These are phyloP conservation scores for Mallotus villosus DNA, from an alignment of 2,797 vertebrate genomes.

Conservation along the genomic window DNA sequence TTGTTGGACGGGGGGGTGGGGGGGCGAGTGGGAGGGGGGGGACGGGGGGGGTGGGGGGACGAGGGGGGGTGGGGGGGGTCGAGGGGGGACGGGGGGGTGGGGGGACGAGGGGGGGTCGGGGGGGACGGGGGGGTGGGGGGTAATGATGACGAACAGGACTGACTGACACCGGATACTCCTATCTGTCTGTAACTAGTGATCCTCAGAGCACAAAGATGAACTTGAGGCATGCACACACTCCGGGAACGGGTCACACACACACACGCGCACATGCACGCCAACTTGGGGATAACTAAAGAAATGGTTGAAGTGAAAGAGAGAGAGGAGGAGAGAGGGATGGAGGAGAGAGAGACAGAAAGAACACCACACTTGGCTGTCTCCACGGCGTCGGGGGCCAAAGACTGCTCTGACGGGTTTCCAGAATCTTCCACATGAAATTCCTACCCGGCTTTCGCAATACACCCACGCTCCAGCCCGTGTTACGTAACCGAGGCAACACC, in stretches of 20 bases:
- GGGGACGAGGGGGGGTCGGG: neutral
- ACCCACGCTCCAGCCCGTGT: constrained; percentile 2
- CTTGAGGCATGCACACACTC: constrained; percentile 4
- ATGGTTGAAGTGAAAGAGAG: neutral
- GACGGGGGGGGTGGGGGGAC: neutral
- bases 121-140: constrained; percentile 24
- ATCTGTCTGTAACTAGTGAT: constrained; percentile 24
- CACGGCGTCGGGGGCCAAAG: neutral
- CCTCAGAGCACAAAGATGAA: constrained; percentile 47
- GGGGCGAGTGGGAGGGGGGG: neutral
- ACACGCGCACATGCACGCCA: constrained; percentile 17
- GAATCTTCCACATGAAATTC: constrained; percentile 10
- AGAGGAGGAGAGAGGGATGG: neutral
- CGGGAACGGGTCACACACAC: constrained; percentile 17
- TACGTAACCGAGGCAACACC: constrained; percentile 29
- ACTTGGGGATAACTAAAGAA: too few species aligned
- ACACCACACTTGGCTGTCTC: neutral
- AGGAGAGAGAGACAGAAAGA: neutral
- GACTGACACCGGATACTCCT: constrained; percentile 59
- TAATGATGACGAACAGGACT: constrained; percentile 42
- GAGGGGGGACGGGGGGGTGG: constrained; percentile 2
- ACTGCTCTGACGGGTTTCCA: constrained; percentile 21
- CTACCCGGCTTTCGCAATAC: neutral
- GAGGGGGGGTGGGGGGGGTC: neutral
- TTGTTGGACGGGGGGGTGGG: neutral